Percentiles rank a stretch among this genome's conserved stretches.
Conservation (phyloP, 1,140 invertebrate genomes). For the Pseudoatta argentina region DNA sequence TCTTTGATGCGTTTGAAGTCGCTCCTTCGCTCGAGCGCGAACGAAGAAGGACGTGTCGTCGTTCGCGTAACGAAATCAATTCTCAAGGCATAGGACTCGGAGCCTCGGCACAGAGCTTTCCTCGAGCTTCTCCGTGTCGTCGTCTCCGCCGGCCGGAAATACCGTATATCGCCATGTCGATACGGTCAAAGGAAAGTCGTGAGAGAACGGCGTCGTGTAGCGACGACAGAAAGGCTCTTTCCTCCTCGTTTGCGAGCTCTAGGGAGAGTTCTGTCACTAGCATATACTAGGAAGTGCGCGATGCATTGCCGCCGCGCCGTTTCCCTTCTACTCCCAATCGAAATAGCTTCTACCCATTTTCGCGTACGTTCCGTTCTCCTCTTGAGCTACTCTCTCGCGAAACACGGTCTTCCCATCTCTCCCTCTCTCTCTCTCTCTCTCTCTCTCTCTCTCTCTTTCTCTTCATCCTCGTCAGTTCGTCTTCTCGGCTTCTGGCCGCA, state of each 20-base stretch:
- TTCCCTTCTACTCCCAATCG: conserved; percentile 30
- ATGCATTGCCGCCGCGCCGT: conserved; percentile 22
- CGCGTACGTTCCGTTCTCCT: neutral
- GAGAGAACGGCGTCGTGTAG: conserved; percentile 10
- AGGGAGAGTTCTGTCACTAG: conserved; percentile 61
- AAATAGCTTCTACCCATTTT: conserved; percentile 55
- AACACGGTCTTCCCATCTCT: neutral
- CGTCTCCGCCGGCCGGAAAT: conserved; percentile 38
- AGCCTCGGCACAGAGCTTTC: conserved; percentile 8
- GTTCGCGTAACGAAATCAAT: conserved; percentile 60
- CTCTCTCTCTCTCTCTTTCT: neutral
- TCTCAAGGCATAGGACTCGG: conserved; percentile 40
- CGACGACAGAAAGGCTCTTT: conserved; percentile 62
- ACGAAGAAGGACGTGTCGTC: conserved; percentile 21
- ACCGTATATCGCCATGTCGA: conserved; percentile 30
- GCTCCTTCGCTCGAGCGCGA: conserved; percentile 10
- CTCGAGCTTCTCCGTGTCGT: conserved; percentile 26
- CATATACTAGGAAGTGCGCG: conserved; percentile 27
- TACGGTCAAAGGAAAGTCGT: conserved; percentile 65
- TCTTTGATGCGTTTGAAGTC: conserved; percentile 45
- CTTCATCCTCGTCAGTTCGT: conserved; percentile 29
- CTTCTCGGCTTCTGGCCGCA: conserved; percentile 57
- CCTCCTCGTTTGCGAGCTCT: conserved; percentile 61
- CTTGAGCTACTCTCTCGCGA: conserved; percentile 8
- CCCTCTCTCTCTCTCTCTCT: neutral